Evolutionary conservation across 2,888 invertebrate species (phyloP), one percentile per base, ranked within the genome.

Genomic region (Rhagonycha fulva): DNA sequence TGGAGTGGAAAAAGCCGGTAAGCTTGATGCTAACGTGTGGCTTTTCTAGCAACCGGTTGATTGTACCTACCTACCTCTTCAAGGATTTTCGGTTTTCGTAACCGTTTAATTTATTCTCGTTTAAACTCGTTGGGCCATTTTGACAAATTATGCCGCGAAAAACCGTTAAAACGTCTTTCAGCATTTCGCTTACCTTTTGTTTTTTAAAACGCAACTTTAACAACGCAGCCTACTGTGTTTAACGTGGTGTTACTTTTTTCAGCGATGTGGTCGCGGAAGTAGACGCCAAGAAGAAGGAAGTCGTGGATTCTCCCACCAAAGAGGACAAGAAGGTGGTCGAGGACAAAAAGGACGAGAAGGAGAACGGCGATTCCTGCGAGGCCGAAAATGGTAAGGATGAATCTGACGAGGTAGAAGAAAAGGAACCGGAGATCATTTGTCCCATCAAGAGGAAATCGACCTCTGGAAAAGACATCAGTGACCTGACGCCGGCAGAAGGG

Each of bases 401-500:
- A 62, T 85, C 85, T 7, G 47, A 47, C n/a, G 47, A 47, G 14
- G 87, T 88, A 78, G 88, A 89, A 78, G 89, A 89, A 19, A 87
- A 87, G 73, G 86, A 87, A 69, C 87, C 87, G 1, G 67, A 77
- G 61, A 47, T 62, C 12, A 67, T 72, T 1, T 78, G 78, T 60
- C 74, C 76, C 14, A 90, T 92, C 85, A 93, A 93, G 88, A 93
- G 94, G 90, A 94, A 93, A 91, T 93, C 94, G 72, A 66, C 63
- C 9, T 90, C 90, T 19, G 89, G 88, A 4, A 91, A 89, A 71
- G 91, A 91, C 68, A 88, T 88, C 10, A 86, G 89, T 19, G 88
- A 87, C 66, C 85, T 82, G 61, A 82, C 84, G 72, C 83, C 86
- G 9, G 86, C 86, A 28, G 93, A 93, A 79, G 93, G 91, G 81